Base-by-base conservation (phyloP, 1,140 invertebrate species). In the Patella vulgata region DNA sequence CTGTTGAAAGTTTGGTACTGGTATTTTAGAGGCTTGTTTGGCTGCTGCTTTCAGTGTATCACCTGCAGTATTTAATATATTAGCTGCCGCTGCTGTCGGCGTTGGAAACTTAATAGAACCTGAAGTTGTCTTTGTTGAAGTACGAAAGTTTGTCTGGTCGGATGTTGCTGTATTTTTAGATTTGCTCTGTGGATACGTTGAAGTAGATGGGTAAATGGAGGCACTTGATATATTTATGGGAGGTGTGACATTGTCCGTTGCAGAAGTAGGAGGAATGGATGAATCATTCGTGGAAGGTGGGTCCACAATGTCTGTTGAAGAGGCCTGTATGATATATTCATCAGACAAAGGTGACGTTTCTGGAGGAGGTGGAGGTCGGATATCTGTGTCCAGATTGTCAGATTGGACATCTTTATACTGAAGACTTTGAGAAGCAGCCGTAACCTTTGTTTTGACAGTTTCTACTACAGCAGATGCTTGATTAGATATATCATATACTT, bases 391-490 rank as follows among this genome's bases (percentile, higher is more conserved):
- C 23, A 19, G 42, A 19, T 36, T 5, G 14, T 36, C 33, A 36
- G 5, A 36, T 36, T 36, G 5, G 14, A 14, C 33, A 8, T 36
- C 33, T 36, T 36, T 36, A 36, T 36, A 36, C 14, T 36, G 33
- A 14, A 36, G 33, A 36, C 14, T 36, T 36, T 36, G 33, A 25
- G 43, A 4, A 4, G 14, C 21, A 25, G 36, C 9, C 30, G 61
- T 57, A n/a, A 33, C 42, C 28, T 54, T 28, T 3, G 51, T 42
- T 50, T 44, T 59, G 1, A 70, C 23, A 12, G 55, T 68, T 3
- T 67, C 52, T 0, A 60, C 33, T 1, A 74, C 65, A 25, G 57
- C 57, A 9, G 69, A 51, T 4, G 63, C 58, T 55, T 77, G 73
- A 9, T 44, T 63, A 1, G 70, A 66, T 63, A 74, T 68, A 30